Conservation (phyloP, 1,140 invertebrate genomes). For the Batillaria attramentaria region DNA sequence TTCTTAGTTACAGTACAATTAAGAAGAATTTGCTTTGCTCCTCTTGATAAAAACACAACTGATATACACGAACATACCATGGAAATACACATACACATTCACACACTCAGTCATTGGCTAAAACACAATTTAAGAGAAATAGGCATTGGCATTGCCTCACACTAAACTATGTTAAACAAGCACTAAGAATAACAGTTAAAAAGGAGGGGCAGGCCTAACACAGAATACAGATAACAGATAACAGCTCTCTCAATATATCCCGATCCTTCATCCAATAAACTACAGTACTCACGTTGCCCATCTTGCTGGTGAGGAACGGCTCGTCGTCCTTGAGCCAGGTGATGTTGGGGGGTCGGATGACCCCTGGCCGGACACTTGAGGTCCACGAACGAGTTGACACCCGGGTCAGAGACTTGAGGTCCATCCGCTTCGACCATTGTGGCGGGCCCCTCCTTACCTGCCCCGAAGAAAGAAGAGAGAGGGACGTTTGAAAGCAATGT, state of each 20-base stretch:
- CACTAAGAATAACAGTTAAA: neutral
- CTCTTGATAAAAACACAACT: too few relatives aligned
- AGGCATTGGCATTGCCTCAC: neutral
- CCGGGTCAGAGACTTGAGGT: slow-evolving; percentile 73
- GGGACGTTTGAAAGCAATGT: neutral
- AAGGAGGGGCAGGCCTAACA: neutral
- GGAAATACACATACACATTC: too few relatives aligned
- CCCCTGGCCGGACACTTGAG: slow-evolving; percentile 80
- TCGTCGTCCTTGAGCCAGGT: slow-evolving; percentile 85
- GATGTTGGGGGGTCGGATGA: slow-evolving; percentile 82
- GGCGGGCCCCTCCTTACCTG: slow-evolving; percentile 38
- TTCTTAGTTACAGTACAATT: too few relatives aligned
- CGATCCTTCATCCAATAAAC: neutral
- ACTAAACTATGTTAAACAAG: neutral
- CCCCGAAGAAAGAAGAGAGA: neutral
- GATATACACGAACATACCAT: too few relatives aligned
- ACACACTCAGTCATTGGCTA: neutral
- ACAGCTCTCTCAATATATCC: neutral
- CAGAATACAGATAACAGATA: neutral
- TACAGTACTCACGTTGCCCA: slow-evolving; percentile 12
- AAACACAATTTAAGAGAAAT: neutral
- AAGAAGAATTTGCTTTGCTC: too few relatives aligned
- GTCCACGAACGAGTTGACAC: slow-evolving; percentile 80
- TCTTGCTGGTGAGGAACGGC: slow-evolving; percentile 65
- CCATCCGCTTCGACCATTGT: slow-evolving; percentile 69